Conservation (phyloP, 2,888 invertebrate species). For the Xanthorhoe designata region DNA sequence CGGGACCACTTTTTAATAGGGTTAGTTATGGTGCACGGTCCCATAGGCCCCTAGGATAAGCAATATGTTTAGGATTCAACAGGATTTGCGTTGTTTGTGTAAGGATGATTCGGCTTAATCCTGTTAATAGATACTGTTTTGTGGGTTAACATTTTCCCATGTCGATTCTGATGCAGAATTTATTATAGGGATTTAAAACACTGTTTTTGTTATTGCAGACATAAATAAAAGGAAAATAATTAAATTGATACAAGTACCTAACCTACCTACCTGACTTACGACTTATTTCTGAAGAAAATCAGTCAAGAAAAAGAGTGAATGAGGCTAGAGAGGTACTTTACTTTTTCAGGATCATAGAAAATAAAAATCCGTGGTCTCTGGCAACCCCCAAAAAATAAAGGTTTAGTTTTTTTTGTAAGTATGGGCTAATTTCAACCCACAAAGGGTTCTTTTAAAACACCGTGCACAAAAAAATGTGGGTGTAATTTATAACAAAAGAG, state of each 20-base stretch:
- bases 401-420: neutral
- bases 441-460: constrained; percentile 33
- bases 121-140: constrained; percentile 39
- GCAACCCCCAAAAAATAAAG: no score
- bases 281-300: no score
- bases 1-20: constrained; percentile 80
- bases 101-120: constrained; percentile 58
- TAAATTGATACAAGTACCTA: no score
- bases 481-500: neutral
- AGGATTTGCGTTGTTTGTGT: constrained; percentile 61
- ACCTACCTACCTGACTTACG: no score
- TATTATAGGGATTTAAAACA: neutral
- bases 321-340: no score
- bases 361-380: no score
- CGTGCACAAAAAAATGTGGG: constrained; percentile 7
- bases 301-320: no score
- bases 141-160: constrained; percentile 29
- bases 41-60: constrained; percentile 68
- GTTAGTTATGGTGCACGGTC: constrained; percentile 78
- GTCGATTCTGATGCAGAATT: constrained; percentile 7
- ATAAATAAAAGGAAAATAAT: no score
- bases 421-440: neutral
- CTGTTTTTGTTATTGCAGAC: no score
- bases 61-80: constrained; percentile 71
- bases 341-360: no score